Conservation (phyloP, 2,797 vertebrate genomes). For the Hydrophis major region DNA sequence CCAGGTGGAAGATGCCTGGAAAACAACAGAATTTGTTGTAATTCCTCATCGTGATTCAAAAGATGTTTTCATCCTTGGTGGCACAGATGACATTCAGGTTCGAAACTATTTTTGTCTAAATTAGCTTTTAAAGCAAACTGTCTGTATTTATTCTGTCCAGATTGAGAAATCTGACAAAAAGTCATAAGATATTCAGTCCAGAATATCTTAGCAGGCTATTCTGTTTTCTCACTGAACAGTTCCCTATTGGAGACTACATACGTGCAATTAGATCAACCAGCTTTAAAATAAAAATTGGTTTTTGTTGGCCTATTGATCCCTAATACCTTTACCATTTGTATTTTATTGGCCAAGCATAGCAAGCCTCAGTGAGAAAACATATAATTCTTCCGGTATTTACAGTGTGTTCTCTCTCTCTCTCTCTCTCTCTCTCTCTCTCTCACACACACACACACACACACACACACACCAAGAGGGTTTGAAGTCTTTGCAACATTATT, state of each 20-base stretch:
- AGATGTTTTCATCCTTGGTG: slow-evolving; percentile 81
- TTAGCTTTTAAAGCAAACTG: background rate
- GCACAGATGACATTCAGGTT: slow-evolving; percentile 85
- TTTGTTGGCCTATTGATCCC: background rate
- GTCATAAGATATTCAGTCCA: background rate
- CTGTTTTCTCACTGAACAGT: background rate
- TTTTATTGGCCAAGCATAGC: background rate
- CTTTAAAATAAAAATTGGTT: background rate
- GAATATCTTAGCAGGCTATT: background rate
- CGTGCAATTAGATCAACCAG: background rate
- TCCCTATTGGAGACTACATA: background rate
- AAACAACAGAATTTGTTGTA: slow-evolving; percentile 77
- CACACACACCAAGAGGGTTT: background rate
- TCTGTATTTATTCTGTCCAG: background rate
- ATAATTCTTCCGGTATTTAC: background rate
- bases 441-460: background rate
- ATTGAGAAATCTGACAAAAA: background rate
- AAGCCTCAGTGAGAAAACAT: background rate
- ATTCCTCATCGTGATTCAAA: slow-evolving; percentile 77
- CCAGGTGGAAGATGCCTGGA: slow-evolving; percentile 81
- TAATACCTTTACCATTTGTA: background rate
- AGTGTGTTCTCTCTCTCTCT: background rate
- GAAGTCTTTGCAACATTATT: background rate
- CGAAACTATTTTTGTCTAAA: slow-evolving; percentile 10
- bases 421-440: too few relatives aligned